A percentile compares a stretch with the other conserved stretches of the same genome.
These are phyloP conservation scores for Eilema griseolum DNA, from an alignment of 2,888 invertebrate genomes.

Conservation along the genomic window DNA sequence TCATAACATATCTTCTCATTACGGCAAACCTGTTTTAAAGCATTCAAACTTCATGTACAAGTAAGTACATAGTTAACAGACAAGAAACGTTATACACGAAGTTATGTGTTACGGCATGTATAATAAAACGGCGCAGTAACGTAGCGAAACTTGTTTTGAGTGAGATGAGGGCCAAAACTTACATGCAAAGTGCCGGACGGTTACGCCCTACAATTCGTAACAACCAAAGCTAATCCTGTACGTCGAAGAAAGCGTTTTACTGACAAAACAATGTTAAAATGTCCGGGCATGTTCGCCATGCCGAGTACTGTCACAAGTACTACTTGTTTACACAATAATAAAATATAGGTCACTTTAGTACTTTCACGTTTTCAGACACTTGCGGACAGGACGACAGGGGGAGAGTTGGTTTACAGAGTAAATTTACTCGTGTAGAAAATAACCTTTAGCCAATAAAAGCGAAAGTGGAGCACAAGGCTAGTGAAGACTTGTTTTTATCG, in stretches of 20 bases:
- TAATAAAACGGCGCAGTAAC: slow-evolving; percentile 43
- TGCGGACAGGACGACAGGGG: slow-evolving; percentile 36
- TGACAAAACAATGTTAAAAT: slow-evolving; percentile 27
- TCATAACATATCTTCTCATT: neutral
- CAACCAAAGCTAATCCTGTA: slow-evolving; percentile 20
- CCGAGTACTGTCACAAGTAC: slow-evolving; percentile 39
- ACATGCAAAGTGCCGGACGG: slow-evolving; percentile 54
- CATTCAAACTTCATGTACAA: slow-evolving; percentile 10
- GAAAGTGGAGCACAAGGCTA: slow-evolving; percentile 70
- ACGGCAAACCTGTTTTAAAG: slow-evolving; percentile 4
- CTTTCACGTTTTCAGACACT: slow-evolving; percentile 43
- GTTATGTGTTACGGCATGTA: slow-evolving; percentile 49
- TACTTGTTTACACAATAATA: slow-evolving; percentile 51
- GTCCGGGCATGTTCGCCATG: slow-evolving; percentile 17
- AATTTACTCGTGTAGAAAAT: slow-evolving; percentile 55
- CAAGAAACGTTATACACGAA: slow-evolving; percentile 31
- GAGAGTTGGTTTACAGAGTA: slow-evolving; percentile 41
- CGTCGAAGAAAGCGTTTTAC: slow-evolving; percentile 9
- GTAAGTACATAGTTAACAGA: slow-evolving; percentile 13
- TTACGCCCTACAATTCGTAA: slow-evolving; percentile 26
- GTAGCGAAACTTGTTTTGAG: slow-evolving; percentile 68
- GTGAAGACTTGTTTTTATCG: slow-evolving; percentile 61
- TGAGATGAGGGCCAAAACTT: slow-evolving; percentile 62
- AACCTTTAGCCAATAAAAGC: slow-evolving; percentile 67
- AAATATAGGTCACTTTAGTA: slow-evolving; percentile 49